These are phyloP conservation scores for Tiliqua scincoides DNA, from an alignment of 2,113 vertebrate genomes.

Conservation along the genomic window DNA sequence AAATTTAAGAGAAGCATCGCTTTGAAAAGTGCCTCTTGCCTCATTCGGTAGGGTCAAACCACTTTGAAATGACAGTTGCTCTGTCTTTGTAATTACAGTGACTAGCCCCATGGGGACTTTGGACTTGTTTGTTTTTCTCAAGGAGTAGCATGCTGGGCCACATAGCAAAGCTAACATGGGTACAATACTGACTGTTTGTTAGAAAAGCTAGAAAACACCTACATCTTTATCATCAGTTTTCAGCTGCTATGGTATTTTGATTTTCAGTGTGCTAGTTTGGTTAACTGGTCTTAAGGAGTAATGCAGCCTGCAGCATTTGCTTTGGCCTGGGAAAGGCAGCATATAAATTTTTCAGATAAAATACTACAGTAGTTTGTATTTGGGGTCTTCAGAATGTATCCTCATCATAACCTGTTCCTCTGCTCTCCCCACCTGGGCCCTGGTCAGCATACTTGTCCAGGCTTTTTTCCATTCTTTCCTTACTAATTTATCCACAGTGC, in stretches of 20 bases:
- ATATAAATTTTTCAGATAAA: too few species aligned
- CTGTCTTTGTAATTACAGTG: background rate
- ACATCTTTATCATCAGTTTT: too few species aligned
- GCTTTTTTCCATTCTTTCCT: background rate
- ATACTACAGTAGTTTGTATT: background rate
- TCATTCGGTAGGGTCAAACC: too few species aligned
- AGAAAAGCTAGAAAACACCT: background rate
- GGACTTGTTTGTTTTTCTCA: background rate
- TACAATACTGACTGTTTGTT: background rate
- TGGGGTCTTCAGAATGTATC: too few species aligned
- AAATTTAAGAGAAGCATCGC: too few species aligned
- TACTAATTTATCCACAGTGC: background rate
- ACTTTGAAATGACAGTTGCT: background rate
- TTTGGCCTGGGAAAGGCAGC: too few species aligned
- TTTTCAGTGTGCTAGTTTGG: background rate
- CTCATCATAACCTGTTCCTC: background rate
- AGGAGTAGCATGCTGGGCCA: background rate
- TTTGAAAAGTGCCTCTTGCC: too few species aligned
- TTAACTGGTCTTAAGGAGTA: background rate
- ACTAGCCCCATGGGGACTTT: background rate
- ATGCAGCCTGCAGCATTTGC: too few species aligned
- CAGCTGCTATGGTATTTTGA: background rate
- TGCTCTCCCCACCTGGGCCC: background rate
- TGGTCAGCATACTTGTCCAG: background rate
- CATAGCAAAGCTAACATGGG: background rate